Base-by-base conservation (phyloP, 2,888 invertebrate genomes). In the Macaria liturata region DNA sequence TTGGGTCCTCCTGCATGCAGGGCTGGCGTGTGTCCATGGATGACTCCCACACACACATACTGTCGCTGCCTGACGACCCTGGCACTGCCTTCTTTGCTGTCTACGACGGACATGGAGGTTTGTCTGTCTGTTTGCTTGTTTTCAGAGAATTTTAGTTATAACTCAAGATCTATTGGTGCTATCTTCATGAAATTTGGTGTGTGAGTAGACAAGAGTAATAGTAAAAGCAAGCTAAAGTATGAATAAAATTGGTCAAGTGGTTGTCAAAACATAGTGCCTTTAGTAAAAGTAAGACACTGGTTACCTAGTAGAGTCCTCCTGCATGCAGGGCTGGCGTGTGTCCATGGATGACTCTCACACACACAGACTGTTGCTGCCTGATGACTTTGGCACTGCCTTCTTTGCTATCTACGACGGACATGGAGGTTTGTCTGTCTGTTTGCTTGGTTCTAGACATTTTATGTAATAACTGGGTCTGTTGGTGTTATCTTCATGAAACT, bases 11-110 rank as follows among this genome's bases (percentile, higher is more conserved):
- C 30, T 98, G 97, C 80, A 99, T 99, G 99, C 99, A 99, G 89
- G 99, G 99, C 84, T 99, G 99, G 99, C 93, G 99, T 64, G 96
- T 98, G 57, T 97, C 97, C 68, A 99, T 99, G 99, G 99, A 99
- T 91, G 99, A 99, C 88, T 97, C 98, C 0, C 99, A 99, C 83
- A 98, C 98, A 49, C 98, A 99, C 76, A 96, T 99, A 69, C 91
- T 99, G 9, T 96, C 98, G 0, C 84, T 98, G 66, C 97, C 98
- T 3, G 98, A 98, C 78, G 99, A 99, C 84, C 97, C 98, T 34
- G 95, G 95, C 31, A 95, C 98, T 39, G 95, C 98, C 3, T 99
- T 97, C 88, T 99, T 99, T 91, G 99, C 97, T 4, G 99, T 99
- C 0, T 99, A 98, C 81, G 99, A 98, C 89, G 98, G 98, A 0